Conservation (phyloP, 53 echinoderm and acorn worm species). For the Temnopleurus reevesii region DNA sequence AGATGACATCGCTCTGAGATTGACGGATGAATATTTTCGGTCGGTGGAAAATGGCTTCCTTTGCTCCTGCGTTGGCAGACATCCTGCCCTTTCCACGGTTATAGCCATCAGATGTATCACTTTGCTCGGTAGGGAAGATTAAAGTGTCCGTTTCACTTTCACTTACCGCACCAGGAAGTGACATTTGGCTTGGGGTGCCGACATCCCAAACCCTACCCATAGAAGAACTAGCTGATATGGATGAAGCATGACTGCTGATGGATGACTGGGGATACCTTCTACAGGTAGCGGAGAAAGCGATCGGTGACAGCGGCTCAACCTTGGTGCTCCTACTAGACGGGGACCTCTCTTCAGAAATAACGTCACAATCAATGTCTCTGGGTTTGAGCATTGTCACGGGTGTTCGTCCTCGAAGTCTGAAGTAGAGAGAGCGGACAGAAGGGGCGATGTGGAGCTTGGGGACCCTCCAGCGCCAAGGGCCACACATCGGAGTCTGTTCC, state of each 20-base stretch:
- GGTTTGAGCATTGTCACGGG: neutral
- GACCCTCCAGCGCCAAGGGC: neutral
- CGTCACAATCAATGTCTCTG: neutral
- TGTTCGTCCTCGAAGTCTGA: neutral
- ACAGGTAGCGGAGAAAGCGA: neutral
- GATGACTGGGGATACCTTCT: neutral
- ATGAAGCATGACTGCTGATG: neutral
- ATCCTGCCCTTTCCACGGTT: neutral
- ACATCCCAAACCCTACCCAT: neutral
- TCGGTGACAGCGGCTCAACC: neutral
- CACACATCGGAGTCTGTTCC: neutral
- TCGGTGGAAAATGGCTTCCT: neutral
- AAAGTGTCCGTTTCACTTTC: neutral
- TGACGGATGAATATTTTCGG: neutral
- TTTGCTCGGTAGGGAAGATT: neutral
- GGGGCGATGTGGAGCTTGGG: neutral
- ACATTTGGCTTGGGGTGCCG: neutral
- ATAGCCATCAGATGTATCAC: neutral
- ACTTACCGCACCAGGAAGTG: constrained; percentile 17
- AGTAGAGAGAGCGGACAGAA: neutral
- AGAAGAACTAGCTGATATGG: neutral
- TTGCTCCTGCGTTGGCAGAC: neutral
- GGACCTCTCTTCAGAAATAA: neutral
- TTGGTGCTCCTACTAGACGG: neutral
- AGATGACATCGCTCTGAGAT: neutral